Base-by-base conservation (phyloP, 2,113 vertebrate species). In the Budorcas taxicolor region DNA sequence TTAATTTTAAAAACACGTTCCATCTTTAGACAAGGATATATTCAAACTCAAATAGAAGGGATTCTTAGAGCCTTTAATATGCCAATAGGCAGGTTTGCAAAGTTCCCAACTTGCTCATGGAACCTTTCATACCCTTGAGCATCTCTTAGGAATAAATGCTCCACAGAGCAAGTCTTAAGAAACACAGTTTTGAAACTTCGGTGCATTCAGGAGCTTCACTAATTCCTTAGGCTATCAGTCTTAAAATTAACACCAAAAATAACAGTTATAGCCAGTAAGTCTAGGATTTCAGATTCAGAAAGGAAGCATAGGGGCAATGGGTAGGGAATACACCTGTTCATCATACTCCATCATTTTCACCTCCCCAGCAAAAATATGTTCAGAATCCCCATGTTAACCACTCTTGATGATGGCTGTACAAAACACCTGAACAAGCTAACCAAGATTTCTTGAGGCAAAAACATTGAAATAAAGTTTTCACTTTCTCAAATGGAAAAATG, bases 231-330 rank as follows among this genome's bases (percentile, higher is more conserved):
- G n/a, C 58, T 91, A 31, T 71, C 27, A 88, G n/a, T 71, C 74
- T 86, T 80, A 55, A 94, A 89, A 81, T 33, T 52, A 96, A 91
- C 29, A 57, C 87, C 82, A 96, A 83, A 90, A 91, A 36, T 84
- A 58, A 96, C 2, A 82, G 36, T 50, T 45, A 86, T 15, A 93
- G 36, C 36, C 40, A 47, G 2, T 25, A 52, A 57, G 9, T 21
- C 67, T 92, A 13, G 27, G 76, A 91, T 92, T 97, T 45, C 47
- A 90, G 27, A 43, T 43, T 95, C 50, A 83, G 36, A 95, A 55
- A 82, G 50, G 82, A 47, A 81, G 62, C 15, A n/a, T 11, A 36
- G 29, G 71, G 33, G 33, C 27, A 84, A 29, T 50, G 2, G 45
- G 16, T 13, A 23, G 21, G 43, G 29, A 80, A 87, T 76, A 76